Evolutionary conservation across 1,140 invertebrate genomes (phyloP), one percentile per base, ranked within the genome.

Genomic region (Diploscapter pachys): DNA sequence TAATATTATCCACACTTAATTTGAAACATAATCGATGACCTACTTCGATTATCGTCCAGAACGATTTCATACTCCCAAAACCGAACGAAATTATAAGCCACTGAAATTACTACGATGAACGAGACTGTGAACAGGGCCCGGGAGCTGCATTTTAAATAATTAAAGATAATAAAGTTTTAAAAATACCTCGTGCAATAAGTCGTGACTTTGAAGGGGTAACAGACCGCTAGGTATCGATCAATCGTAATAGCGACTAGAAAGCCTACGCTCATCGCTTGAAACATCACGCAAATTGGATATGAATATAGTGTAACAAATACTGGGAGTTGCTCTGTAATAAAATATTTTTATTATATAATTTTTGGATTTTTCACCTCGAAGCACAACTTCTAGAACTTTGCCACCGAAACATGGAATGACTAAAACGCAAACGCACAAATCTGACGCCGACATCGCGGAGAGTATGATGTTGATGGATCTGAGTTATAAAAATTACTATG

Each of bases 211-310:
- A 85, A 85, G 4, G 83, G 83, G 78, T 85, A 81, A 57, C 84
- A 85, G 4, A 85, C 83, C 61, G 83, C 95, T 81, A 98, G 88
- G 86, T 94, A 97, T 77, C 95, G 90, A 85, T 97, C 95, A 55
- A 96, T 87, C 11, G 93, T 95, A 92, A 98, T 96, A 59, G 96
- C 89, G 0, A 97, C 94, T 11, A 97, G 87, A 71, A 85, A 75
- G 84, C 83, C 84, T 5, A 84, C 75, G 4, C 77, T 81, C 81
- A 81, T 76, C 5, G 79, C 77, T 75, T 85, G 83, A 11, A 79
- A 79, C 81, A 84, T 84, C 8, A 84, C 59, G 54, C 76, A 80
- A 5, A 84, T 63, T 61, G 83, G 83, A 72, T 84, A 84, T n/a
- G 77, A 65, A 68, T 79, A 84, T 13, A 84, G 71, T 59, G 85